These are phyloP conservation scores for Nomada goodeniana DNA, from an alignment of 2,888 invertebrate genomes.

Conservation along the genomic window DNA sequence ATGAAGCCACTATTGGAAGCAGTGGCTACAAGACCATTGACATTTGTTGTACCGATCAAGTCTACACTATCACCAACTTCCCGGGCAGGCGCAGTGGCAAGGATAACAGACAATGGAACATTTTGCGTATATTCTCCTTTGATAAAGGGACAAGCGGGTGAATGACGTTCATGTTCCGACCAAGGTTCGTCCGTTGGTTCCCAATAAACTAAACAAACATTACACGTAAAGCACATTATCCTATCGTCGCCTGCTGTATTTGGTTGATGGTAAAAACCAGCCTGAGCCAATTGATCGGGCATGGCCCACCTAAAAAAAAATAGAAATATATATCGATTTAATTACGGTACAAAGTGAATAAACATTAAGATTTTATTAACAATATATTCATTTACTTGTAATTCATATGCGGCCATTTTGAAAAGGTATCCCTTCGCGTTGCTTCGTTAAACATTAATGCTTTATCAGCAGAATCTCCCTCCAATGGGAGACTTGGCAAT, in stretches of 20 bases:
- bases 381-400: conserved; percentile 89
- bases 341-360: conserved; percentile 10
- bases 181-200: conserved; percentile 98
- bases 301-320: conserved; percentile 92
- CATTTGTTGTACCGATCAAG: conserved; percentile 81
- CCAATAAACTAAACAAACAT: conserved; percentile 98
- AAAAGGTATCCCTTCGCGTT: conserved; percentile 95
- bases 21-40: conserved; percentile 84
- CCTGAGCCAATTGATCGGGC: conserved; percentile 98
- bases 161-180: conserved; percentile 98
- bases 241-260: conserved; percentile 95
- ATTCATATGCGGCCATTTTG: conserved; percentile 98
- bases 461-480: conserved; percentile 85
- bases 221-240: conserved; percentile 98
- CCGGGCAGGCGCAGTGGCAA: conserved; percentile 84
- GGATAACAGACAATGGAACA: conserved; percentile 91
- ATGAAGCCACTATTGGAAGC: conserved; percentile 86
- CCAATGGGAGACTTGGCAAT: conserved; percentile 86
- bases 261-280: conserved; percentile 98
- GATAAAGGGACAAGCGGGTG: conserved; percentile 96
- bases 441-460: conserved; percentile 96
- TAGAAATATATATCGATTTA: not conserved
- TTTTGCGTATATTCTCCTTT: conserved; percentile 98
- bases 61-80: conserved; percentile 81
- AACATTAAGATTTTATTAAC: conserved; percentile 75